Conservation (phyloP, 2,888 invertebrate genomes). For the Drosophila macrothrix region DNA sequence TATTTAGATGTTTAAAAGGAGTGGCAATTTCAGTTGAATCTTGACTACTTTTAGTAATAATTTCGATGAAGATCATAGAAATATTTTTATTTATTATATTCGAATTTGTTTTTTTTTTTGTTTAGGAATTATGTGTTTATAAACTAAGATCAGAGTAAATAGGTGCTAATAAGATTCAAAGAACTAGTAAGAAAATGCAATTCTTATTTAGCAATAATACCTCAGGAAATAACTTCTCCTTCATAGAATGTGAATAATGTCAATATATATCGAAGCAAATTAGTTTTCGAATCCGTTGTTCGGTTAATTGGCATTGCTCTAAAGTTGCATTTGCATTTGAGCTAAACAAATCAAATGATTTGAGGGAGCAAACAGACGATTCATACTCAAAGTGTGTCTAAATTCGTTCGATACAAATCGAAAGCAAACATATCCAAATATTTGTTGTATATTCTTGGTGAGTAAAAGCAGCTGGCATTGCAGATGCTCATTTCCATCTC, state of each 20-base stretch:
- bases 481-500: slow-evolving; percentile 26
- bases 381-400: not conserved
- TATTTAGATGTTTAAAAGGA: not conserved
- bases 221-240: not conserved
- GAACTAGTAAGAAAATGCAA: not conserved
- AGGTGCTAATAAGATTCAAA: not conserved
- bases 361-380: not conserved
- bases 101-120: no score
- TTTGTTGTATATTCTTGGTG: not conserved
- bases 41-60: not conserved
- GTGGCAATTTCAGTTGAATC: not conserved
- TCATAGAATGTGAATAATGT: not conserved
- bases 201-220: not conserved
- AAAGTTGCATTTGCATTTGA: not conserved
- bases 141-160: not conserved
- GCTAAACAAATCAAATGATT: slow-evolving; percentile 4
- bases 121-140: no score
- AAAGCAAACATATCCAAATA: slow-evolving; percentile 22
- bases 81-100: not conserved
- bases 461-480: slow-evolving; percentile 37
- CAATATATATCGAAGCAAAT: not conserved
- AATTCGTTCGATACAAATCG: slow-evolving; percentile 35
- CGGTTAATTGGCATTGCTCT: not conserved
- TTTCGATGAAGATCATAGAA: not conserved
- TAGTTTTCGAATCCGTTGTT: not conserved